A percentile compares a stretch with the other conserved stretches of the same genome.
These are phyloP conservation scores for Centropus unirufus DNA, from an alignment of 2,113 vertebrate genomes.

Conservation along the genomic window DNA sequence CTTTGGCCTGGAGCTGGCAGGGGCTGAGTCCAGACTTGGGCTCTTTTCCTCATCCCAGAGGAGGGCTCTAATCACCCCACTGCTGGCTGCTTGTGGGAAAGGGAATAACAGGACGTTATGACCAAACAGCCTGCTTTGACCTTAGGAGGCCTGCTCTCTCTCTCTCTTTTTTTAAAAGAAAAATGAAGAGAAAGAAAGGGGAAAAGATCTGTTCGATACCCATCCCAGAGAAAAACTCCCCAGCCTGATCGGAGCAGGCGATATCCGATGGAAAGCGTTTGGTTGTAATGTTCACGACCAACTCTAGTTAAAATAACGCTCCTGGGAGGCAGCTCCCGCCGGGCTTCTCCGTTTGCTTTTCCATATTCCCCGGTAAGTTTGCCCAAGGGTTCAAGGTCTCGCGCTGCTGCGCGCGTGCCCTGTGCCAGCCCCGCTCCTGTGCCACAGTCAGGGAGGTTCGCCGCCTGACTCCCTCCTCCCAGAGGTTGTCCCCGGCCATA, in stretches of 20 bases:
- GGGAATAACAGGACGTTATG: not conserved
- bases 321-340: not conserved
- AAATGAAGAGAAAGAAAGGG: not conserved
- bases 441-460: not conserved
- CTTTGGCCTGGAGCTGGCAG: not conserved
- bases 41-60: not conserved
- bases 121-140: not conserved
- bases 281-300: not conserved
- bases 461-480: not conserved
- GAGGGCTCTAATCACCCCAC: not conserved
- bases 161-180: too few species aligned
- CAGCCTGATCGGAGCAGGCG: not conserved
- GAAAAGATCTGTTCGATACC: not conserved
- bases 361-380: conserved; percentile 35
- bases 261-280: not conserved
- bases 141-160: not conserved
- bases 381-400: conserved; percentile 44
- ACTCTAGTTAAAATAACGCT: not conserved
- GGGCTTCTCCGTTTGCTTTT: conserved; percentile 33
- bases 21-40: not conserved
- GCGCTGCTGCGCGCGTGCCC: not conserved
- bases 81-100: not conserved
- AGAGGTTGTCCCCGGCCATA: fast-evolving
- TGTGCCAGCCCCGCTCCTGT: not conserved
- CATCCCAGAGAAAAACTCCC: not conserved